Evolutionary conservation across 2,888 invertebrate genomes (phyloP).

Genomic region (Lamproptera curius): DNA sequence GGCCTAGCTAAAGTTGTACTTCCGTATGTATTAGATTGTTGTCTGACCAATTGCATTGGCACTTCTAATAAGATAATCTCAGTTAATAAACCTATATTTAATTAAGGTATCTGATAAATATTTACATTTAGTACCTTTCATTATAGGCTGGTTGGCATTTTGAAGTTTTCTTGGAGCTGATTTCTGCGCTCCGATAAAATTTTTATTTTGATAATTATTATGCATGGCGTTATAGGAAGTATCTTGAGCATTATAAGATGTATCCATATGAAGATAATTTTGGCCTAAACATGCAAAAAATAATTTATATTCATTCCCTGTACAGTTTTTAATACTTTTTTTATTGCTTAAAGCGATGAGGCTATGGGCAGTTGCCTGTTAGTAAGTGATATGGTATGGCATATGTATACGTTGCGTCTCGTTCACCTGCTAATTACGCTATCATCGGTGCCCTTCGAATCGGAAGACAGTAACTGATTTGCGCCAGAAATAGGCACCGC

Average conservation of each 20-base stretch:
- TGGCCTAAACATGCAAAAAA: too few species aligned
- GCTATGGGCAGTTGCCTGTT: too few species aligned
- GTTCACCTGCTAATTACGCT: too few species aligned
- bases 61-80: background rate
- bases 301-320: too few species aligned
- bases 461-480: too few species aligned
- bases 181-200: constrained; percentile 3
- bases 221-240: background rate
- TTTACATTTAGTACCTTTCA: constrained; percentile 13
- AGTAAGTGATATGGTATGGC: too few species aligned
- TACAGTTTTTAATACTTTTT: too few species aligned
- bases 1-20: background rate
- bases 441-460: too few species aligned
- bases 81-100: background rate
- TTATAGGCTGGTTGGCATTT: background rate
- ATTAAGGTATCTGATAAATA: too few species aligned
- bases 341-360: too few species aligned
- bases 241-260: background rate
- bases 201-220: constrained; percentile 9
- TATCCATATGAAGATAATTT: background rate
- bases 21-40: background rate
- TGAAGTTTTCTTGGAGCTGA: background rate
- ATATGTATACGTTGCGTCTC: too few species aligned
- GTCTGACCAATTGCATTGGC: background rate
- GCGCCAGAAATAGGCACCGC: too few species aligned